phyloP scores from a whole-genome alignment of 2,888 invertebrate genomes.

The Lamproptera curius region DNA sequence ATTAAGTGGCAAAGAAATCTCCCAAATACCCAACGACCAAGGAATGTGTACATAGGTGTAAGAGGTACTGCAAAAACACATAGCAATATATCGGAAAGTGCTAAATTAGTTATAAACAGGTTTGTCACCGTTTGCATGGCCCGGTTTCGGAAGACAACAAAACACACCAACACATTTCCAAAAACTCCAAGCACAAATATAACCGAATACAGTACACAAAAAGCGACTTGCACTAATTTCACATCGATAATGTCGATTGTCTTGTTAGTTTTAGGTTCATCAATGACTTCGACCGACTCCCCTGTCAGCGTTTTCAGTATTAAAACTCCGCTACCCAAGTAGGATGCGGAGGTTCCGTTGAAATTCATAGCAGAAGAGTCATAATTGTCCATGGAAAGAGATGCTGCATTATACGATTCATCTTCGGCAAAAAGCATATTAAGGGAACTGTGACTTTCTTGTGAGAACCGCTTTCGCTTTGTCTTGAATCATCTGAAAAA shows the following conservation, averaged over 20 bases:
- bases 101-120: constrained; percentile 93
- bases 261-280: constrained; percentile 61
- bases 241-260: constrained; percentile 81
- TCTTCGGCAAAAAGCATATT: constrained; percentile 44
- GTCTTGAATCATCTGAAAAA: constrained; percentile 58
- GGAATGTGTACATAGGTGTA: constrained; percentile 91
- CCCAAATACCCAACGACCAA: constrained; percentile 92
- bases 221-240: constrained; percentile 83
- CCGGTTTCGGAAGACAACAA: constrained; percentile 89
- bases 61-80: constrained; percentile 92
- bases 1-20: constrained; percentile 89
- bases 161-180: constrained; percentile 91
- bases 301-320: constrained; percentile 66
- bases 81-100: constrained; percentile 90
- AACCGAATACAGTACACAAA: constrained; percentile 85
- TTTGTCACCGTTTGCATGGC: constrained; percentile 96
- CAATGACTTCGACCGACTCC: constrained; percentile 62
- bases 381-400: constrained; percentile 33
- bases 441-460: constrained; percentile 28
- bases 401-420: constrained; percentile 36
- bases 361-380: constrained; percentile 53
- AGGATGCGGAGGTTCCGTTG: constrained; percentile 44
- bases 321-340: constrained; percentile 52
- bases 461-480: constrained; percentile 19
- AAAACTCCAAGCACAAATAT: constrained; percentile 90